Evolutionary conservation across 2,888 invertebrate genomes (phyloP).

Genomic region (Celastrina argiolus): DNA sequence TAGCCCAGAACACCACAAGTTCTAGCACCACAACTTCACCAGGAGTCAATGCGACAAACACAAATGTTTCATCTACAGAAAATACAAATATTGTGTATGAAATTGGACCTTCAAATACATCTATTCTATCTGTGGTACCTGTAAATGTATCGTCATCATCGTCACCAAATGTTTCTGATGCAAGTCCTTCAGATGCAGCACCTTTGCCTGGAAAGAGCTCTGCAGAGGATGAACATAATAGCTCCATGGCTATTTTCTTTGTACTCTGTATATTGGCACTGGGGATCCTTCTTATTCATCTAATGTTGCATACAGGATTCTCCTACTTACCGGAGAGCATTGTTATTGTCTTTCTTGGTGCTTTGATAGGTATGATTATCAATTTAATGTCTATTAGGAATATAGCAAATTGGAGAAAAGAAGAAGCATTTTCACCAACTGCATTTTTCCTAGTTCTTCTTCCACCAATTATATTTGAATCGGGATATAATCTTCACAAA

Average conservation of each 20-base stretch:
- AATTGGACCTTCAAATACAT: conserved; percentile 53
- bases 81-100: conserved; percentile 52
- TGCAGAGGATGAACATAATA: conserved; percentile 97
- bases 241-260: conserved; percentile 98
- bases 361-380: conserved; percentile 92
- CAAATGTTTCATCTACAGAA: conserved; percentile 51
- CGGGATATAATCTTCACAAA: conserved; percentile 98
- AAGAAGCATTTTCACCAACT: conserved; percentile 98
- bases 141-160: conserved; percentile 56
- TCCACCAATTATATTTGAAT: conserved; percentile 99
- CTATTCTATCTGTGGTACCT: conserved; percentile 50
- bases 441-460: conserved; percentile 97
- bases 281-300: conserved; percentile 95
- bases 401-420: conserved; percentile 96
- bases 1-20: conserved; percentile 43
- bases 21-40: conserved; percentile 50
- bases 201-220: conserved; percentile 92
- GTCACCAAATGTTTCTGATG: conserved; percentile 58
- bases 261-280: conserved; percentile 96
- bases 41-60: conserved; percentile 34
- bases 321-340: conserved; percentile 98
- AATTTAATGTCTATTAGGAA: conserved; percentile 93
- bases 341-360: conserved; percentile 96
- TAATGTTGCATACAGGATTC: conserved; percentile 96
- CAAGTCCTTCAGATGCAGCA: conserved; percentile 85